These are phyloP conservation scores for Drosophila anceps DNA, from an alignment of 2,888 invertebrate species.

Conservation along the genomic window DNA sequence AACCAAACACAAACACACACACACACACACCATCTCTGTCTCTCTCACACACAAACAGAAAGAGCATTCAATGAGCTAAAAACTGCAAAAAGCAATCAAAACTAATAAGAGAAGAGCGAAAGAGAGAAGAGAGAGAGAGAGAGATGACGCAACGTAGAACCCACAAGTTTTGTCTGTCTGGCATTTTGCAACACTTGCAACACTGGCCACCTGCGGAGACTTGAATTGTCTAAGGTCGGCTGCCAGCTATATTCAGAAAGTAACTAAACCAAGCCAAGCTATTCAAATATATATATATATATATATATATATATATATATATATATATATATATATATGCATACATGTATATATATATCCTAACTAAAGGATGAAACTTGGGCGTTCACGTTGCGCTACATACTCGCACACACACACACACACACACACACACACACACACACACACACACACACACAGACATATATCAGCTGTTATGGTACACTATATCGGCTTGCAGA, in stretches of 20 bases:
- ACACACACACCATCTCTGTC: neutral
- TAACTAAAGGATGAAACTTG: conserved; percentile 34
- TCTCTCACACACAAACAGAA: conserved; percentile 11
- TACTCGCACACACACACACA: no score
- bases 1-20: conserved; percentile 23
- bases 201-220: conserved; percentile 82
- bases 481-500: conserved; percentile 15
- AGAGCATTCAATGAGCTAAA: conserved; percentile 29
- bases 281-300: neutral
- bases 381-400: conserved; percentile 11
- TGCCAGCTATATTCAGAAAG: conserved; percentile 3
- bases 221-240: conserved; percentile 82
- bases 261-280: neutral
- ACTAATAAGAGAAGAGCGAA: conserved; percentile 13
- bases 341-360: conserved; percentile 1
- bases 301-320: conserved; percentile 3
- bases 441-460: neutral
- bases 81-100: conserved; percentile 16
- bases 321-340: conserved; percentile 4
- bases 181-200: conserved; percentile 18
- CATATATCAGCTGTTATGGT: conserved; percentile 15
- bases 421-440: no score
- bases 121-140: conserved; percentile 7
- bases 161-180: conserved; percentile 30
- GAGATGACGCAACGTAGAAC: conserved; percentile 18